A percentile compares a stretch with the other conserved stretches of the same genome.
Evolutionary conservation across 2,888 invertebrate species (phyloP).

Genomic region (Drosophila lutescens): DNA sequence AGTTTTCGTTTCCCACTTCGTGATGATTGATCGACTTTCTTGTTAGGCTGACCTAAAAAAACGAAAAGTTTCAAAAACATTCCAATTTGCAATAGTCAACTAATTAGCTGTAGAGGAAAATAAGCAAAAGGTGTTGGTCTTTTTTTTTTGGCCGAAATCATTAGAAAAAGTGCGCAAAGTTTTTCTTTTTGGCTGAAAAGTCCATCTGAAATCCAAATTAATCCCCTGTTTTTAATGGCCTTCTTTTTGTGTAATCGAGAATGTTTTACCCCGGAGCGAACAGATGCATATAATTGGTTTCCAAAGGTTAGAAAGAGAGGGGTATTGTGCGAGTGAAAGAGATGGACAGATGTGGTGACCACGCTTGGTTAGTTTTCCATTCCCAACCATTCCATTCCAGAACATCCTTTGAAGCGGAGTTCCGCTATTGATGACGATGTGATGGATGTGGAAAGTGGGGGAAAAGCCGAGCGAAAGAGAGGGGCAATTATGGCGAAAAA

Average conservation of each 20-base stretch:
- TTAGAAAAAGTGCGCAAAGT: background rate
- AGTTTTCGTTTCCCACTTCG: slow-evolving; percentile 8
- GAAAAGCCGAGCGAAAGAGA: slow-evolving; percentile 3
- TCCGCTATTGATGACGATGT: slow-evolving; percentile 10
- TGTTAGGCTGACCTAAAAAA: slow-evolving; percentile 8
- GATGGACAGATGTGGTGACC: background rate
- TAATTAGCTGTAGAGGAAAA: slow-evolving; percentile 5
- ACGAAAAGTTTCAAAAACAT: background rate
- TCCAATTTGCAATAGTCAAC: slow-evolving; percentile 12
- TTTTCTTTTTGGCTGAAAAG: background rate
- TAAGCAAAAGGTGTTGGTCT: background rate
- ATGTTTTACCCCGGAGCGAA: background rate
- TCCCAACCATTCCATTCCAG: slow-evolving; percentile 7
- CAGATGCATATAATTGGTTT: slow-evolving; percentile 18
- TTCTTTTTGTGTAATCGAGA: slow-evolving; percentile 1
- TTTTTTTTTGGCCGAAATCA: background rate
- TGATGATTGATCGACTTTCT: slow-evolving; percentile 42
- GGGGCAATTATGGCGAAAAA: background rate
- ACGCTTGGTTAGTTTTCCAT: slow-evolving; percentile 29
- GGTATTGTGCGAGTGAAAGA: background rate
- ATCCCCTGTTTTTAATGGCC: background rate
- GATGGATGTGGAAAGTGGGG: slow-evolving; percentile 3
- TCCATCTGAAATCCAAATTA: background rate
- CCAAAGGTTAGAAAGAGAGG: background rate
- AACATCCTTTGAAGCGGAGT: slow-evolving; percentile 27